Evolutionary conservation across 1,140 invertebrate genomes (phyloP).

Genomic region (Sweltsa coloradensis): DNA sequence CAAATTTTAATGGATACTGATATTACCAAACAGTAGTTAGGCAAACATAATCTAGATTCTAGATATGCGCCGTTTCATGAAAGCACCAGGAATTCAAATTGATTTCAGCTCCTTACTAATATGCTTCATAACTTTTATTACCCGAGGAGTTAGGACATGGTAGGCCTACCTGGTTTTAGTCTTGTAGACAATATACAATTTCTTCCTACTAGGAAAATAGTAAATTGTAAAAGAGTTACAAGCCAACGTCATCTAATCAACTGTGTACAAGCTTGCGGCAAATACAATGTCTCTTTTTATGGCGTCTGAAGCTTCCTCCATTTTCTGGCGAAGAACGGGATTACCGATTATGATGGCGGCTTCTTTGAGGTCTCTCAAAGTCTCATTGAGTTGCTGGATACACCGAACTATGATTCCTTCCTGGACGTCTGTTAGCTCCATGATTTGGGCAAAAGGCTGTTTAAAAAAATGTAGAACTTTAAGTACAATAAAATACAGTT

Average conservation of each 20-base stretch:
- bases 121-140: too few relatives aligned
- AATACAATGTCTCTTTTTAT: constrained; percentile 99
- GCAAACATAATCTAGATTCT: too few relatives aligned
- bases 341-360: constrained; percentile 90
- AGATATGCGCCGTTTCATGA: too few relatives aligned
- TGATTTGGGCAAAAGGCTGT: constrained; percentile 84
- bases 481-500: too few relatives aligned
- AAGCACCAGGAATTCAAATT: too few relatives aligned
- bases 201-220: background rate
- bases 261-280: constrained; percentile 91
- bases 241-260: too few relatives aligned
- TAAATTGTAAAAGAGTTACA: background rate
- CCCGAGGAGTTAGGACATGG: too few relatives aligned
- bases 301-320: constrained; percentile 84
- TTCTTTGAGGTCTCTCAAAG: constrained; percentile 80
- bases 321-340: constrained; percentile 78
- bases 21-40: too few relatives aligned
- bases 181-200: too few relatives aligned
- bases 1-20: too few relatives aligned
- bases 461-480: constrained; percentile 20
- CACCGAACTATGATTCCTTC: constrained; percentile 97
- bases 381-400: constrained; percentile 93
- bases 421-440: constrained; percentile 84
- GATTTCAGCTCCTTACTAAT: too few relatives aligned
- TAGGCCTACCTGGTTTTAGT: too few relatives aligned